These are phyloP conservation scores for Cololabis saira DNA, from an alignment of 2,113 vertebrate species.

Conservation along the genomic window DNA sequence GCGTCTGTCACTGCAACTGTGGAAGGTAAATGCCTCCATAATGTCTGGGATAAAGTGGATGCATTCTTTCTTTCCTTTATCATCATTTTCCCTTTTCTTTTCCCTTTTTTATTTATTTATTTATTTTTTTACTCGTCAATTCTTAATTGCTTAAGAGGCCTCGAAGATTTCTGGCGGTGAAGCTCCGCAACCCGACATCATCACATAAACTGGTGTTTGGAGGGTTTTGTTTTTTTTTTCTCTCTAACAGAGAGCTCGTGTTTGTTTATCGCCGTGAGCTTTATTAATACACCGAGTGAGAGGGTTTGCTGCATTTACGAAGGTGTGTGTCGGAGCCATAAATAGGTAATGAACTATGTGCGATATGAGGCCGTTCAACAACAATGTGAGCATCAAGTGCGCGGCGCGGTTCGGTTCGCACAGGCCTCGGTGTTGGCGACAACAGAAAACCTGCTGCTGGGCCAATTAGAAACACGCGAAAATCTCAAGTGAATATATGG, in stretches of 20 bases:
- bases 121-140: constrained; percentile 32
- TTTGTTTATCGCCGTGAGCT: no score
- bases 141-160: constrained; percentile 72
- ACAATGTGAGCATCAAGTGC: constrained; percentile 74
- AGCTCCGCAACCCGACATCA: constrained; percentile 23
- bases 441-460: constrained; percentile 32
- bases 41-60: constrained; percentile 31
- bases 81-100: neutral
- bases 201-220: constrained; percentile 22
- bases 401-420: constrained; percentile 10
- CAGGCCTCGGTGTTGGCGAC: constrained; percentile 35
- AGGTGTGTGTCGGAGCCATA: constrained; percentile 75
- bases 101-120: no score
- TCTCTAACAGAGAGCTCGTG: constrained; percentile 1
- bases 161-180: constrained; percentile 67
- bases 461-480: constrained; percentile 30
- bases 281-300: constrained; percentile 1
- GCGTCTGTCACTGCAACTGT: constrained; percentile 99
- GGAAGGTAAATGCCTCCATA: constrained; percentile 85
- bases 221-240: constrained; percentile 5
- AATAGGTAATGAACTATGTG: constrained; percentile 70
- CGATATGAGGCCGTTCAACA: constrained; percentile 55
- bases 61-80: constrained; percentile 14
- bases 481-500: constrained; percentile 7
- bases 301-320: constrained; percentile 68